Evolutionary conservation across 1,140 invertebrate species (phyloP).

Genomic region (Anastrepha ludens): DNA sequence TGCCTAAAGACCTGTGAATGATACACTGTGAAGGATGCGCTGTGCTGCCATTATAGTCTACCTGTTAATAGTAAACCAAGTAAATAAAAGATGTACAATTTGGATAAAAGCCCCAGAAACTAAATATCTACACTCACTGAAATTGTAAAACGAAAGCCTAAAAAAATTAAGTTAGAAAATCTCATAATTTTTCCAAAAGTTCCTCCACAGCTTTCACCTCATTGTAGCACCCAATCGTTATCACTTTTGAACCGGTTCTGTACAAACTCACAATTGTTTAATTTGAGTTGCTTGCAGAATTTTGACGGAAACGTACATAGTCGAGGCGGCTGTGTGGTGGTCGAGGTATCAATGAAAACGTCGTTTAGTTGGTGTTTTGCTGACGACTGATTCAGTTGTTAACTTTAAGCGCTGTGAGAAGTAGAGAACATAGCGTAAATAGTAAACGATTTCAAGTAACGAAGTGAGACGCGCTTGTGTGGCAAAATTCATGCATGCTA

Average conservation of each 20-base stretch:
- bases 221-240: background rate
- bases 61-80: too few species aligned
- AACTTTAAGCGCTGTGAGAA: background rate
- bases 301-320: background rate
- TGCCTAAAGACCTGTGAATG: too few species aligned
- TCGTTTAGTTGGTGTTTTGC: background rate
- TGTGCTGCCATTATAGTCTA: too few species aligned
- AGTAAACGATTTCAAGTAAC: too few species aligned
- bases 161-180: too few species aligned
- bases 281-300: constrained; percentile 25
- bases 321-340: background rate
- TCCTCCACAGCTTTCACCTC: background rate
- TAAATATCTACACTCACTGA: too few species aligned
- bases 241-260: background rate
- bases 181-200: too few species aligned
- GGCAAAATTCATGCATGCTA: background rate
- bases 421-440: background rate
- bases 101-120: too few species aligned
- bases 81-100: too few species aligned
- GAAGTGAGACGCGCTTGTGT: background rate
- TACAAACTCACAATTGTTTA: background rate
- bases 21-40: too few species aligned
- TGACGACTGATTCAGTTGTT: background rate
- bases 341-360: background rate
- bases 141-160: too few species aligned